phyloP scores from a whole-genome alignment of 2,113 vertebrate species.

The Sander lucioperca region DNA sequence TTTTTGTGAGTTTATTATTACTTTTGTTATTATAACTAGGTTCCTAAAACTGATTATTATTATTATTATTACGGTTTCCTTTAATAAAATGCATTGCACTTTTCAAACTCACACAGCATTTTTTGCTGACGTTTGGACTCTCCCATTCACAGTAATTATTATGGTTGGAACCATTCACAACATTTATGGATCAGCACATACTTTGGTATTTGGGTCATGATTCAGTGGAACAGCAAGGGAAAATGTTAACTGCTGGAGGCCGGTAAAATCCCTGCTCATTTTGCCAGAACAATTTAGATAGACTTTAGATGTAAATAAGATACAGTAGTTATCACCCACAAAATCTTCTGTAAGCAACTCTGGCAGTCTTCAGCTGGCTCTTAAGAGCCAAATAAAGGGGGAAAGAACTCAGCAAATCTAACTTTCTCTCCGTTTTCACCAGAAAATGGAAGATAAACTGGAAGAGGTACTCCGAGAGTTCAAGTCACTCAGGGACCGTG shows the following conservation, averaged over 20 bases:
- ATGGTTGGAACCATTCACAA: constrained; percentile 54
- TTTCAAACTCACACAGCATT: neutral
- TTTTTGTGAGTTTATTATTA: neutral
- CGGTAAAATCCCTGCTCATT: neutral
- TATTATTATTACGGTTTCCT: neutral
- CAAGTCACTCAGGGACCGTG: constrained; percentile 95
- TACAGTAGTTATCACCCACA: neutral
- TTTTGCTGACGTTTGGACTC: constrained; percentile 38
- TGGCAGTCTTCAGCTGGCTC: neutral
- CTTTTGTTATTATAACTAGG: neutral
- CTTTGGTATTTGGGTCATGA: constrained; percentile 40
- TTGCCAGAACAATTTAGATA: neutral
- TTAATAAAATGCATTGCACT: neutral
- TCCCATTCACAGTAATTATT: constrained; percentile 38
- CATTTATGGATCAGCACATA: constrained; percentile 66
- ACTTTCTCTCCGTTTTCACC: constrained; percentile 4
- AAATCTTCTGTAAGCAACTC: neutral
- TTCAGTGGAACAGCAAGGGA: constrained; percentile 30
- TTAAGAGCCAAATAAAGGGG: neutral
- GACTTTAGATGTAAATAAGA: neutral
- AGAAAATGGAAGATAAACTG: constrained; percentile 97
- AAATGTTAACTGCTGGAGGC: constrained; percentile 35
- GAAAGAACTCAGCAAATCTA: neutral
- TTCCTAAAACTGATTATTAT: neutral
- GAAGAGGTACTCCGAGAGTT: constrained; percentile 97